Base-by-base conservation (phyloP, 2,113 vertebrate genomes). In the Varanus komodoensis region DNA sequence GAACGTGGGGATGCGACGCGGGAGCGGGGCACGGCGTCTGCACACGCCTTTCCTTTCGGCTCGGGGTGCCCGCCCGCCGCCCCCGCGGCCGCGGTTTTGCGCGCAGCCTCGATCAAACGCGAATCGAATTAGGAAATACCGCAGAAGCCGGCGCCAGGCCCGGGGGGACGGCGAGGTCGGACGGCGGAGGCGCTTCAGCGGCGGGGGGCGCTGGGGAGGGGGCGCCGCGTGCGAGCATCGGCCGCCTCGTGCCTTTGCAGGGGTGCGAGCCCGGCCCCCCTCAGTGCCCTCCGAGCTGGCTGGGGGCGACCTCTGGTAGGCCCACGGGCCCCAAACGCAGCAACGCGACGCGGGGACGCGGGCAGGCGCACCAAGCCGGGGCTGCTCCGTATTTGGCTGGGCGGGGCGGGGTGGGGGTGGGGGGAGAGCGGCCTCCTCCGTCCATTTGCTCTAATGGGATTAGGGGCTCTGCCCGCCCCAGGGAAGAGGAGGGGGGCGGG, bases 191-290 rank as follows among this genome's bases (percentile, higher is more conserved):
- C 9, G 69, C 8, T 32, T 12, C 5, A 73, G 1, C 11, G 11
- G 15, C 4, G 73, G 71, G 61, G 21, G 12, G 71, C 2, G 71
- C 3, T 44, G 38, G 15, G 9, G 73, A 34, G 71, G 61, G 21
- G 12, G 71, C 2, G 71, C 2, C 4, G 61, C 3, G 21, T 44
- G 73, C 5, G 17, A n/a, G 0, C 0, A 11, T 2, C 25, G 11
- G 4, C 4, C 4, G 21, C 77, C 44, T 79, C 2, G 77, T 11
- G 23, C 25, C 1, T 50, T 79, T 48, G 25, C 44, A 25, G 19
- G 77, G 77, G 7, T 29, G 23, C 25, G 27, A 78, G 11, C 44
- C 44, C 11, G 75, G 9, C 23, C 27, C 27, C 68, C 23, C 29
- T 29, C 8, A 80, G 5, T 1, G 21, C 1, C 2, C 81, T 61